A percentile compares a stretch with the other conserved stretches of the same genome.
These are phyloP conservation scores for Mya arenaria DNA, from an alignment of 1,140 invertebrate genomes.

Conservation along the genomic window DNA sequence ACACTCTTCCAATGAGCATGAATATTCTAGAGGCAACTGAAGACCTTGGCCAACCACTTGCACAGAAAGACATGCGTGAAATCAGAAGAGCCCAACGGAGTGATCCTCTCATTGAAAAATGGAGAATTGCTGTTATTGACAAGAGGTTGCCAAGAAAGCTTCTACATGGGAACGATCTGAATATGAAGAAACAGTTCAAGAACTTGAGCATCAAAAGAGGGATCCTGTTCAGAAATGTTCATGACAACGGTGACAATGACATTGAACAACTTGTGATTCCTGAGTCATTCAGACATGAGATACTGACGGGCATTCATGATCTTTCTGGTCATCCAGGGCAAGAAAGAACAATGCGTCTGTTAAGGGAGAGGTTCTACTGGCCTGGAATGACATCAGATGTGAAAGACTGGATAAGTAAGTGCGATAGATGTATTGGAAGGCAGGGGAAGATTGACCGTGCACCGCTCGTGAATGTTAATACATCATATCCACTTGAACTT, in stretches of 20 bases:
- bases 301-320: slow-evolving; percentile 30
- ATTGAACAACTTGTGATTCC: slow-evolving; percentile 23
- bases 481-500: slow-evolving; percentile 46
- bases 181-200: slow-evolving; percentile 3
- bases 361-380: slow-evolving; percentile 48
- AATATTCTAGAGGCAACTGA: slow-evolving; percentile 18
- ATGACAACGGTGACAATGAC: background rate
- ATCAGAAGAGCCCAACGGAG: slow-evolving; percentile 2
- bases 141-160: background rate
- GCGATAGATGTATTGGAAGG: slow-evolving; percentile 38
- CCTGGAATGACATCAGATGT: slow-evolving; percentile 35
- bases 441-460: slow-evolving; percentile 2
- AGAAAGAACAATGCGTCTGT: slow-evolving; percentile 29
- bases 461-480: slow-evolving; percentile 42
- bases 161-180: background rate
- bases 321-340: slow-evolving; percentile 43
- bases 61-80: slow-evolving; percentile 1
- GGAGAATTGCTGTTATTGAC: background rate
- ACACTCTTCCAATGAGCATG: background rate
- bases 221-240: background rate
- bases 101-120: slow-evolving; percentile 10
- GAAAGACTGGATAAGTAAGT: slow-evolving; percentile 27
- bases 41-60: background rate
- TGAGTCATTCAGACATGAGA: background rate
- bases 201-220: slow-evolving; percentile 22